Percentiles rank a stretch among this genome's conserved stretches.
Evolutionary conservation across 2,888 invertebrate species (phyloP).

Genomic region (Molorchus minor): DNA sequence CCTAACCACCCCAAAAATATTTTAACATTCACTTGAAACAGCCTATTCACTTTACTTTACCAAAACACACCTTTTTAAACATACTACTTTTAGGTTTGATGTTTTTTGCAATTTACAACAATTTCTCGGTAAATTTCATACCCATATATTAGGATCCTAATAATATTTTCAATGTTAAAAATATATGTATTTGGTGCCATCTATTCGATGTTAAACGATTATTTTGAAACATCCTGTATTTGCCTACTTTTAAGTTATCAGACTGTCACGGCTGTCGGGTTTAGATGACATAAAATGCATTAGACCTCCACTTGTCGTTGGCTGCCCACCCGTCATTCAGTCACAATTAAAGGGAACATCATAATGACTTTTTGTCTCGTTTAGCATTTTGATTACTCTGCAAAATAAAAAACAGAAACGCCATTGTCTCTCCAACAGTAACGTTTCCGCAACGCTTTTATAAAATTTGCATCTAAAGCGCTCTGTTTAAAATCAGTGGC

Average conservation of each 20-base stretch:
- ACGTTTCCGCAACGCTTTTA: neutral
- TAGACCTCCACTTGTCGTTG: conserved; percentile 1
- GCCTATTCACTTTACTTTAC: too few species aligned
- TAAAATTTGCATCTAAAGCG: neutral
- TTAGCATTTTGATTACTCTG: neutral
- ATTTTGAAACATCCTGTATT: neutral
- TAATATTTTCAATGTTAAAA: neutral
- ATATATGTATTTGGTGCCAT: neutral
- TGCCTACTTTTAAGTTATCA: neutral
- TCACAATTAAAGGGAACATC: conserved; percentile 7
- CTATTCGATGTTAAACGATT: neutral
- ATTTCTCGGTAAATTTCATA: neutral
- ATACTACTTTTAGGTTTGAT: neutral
- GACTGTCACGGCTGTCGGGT: conserved; percentile 6
- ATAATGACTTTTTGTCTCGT: conserved; percentile 9
- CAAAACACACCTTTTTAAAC: too few species aligned
- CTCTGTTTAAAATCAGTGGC: neutral
- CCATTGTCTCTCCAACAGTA: neutral
- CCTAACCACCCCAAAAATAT: too few species aligned
- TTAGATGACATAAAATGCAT: conserved; percentile 10
- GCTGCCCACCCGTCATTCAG: conserved; percentile 7
- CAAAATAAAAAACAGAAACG: neutral
- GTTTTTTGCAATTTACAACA: neutral
- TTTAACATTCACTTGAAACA: too few species aligned
- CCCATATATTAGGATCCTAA: too few species aligned